Percentiles rank a stretch among this genome's conserved stretches.
Conservation (phyloP, 2,113 vertebrate species). For the Myotis yumanensis region DNA sequence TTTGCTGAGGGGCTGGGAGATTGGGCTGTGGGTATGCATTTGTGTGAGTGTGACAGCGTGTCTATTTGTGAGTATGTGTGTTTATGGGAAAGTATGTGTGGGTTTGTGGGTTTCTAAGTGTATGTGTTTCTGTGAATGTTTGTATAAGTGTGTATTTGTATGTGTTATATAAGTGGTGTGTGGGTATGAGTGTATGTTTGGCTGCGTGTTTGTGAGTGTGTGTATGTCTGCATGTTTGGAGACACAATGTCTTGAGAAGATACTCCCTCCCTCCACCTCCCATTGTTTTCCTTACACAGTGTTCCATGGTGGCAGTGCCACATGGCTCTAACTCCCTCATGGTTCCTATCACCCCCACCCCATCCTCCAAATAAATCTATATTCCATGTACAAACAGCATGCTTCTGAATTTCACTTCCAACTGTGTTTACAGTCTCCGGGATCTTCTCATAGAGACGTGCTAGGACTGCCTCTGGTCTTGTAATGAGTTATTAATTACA, state of each 20-base stretch:
- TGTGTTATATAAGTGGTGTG: neutral
- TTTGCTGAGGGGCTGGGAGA: neutral
- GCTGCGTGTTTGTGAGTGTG: neutral
- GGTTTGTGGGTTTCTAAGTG: neutral
- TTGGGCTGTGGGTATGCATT: neutral
- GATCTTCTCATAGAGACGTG: neutral
- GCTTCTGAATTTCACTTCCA: neutral
- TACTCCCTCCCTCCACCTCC: neutral
- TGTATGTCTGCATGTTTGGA: neutral
- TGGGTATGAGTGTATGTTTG: neutral
- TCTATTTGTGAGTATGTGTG: neutral
- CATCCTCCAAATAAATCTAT: neutral
- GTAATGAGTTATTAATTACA: neutral
- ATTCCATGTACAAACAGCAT: neutral
- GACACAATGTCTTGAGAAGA: neutral
- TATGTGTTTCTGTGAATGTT: neutral
- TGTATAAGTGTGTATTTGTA: neutral
- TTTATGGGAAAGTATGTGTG: neutral
- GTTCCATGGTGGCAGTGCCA: neutral
- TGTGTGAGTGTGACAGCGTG: neutral
- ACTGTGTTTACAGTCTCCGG: neutral
- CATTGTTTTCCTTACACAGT: neutral
- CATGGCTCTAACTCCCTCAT: neutral
- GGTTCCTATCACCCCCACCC: neutral
- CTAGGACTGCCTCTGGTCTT: neutral